These are phyloP conservation scores for Ceraclea dissimilis DNA, from an alignment of 2,888 invertebrate genomes.

Conservation along the genomic window DNA sequence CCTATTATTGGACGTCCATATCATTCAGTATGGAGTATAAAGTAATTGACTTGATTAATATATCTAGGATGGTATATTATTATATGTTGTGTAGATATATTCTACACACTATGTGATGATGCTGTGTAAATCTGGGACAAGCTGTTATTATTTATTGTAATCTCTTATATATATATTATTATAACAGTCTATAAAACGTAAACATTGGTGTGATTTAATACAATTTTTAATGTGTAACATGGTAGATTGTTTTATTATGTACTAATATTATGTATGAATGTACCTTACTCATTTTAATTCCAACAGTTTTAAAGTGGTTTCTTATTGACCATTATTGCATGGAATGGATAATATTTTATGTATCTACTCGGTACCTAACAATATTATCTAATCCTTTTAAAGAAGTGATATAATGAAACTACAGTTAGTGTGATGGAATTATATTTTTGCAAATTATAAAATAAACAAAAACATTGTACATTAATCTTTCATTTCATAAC, in stretches of 20 bases:
- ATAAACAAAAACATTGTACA: constrained; percentile 8
- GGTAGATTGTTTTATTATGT: constrained; percentile 8
- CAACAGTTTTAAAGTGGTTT: constrained; percentile 4
- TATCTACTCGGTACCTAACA: too few relatives aligned
- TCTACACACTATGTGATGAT: neutral
- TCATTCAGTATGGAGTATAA: neutral
- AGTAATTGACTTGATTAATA: neutral
- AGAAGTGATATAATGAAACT: neutral
- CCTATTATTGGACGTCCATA: neutral
- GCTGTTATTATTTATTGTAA: neutral
- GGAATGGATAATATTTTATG: neutral
- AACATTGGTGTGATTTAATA: constrained; percentile 7
- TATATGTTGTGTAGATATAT: neutral
- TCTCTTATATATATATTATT: neutral
- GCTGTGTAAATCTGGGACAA: constrained; percentile 7
- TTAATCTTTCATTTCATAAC: neutral
- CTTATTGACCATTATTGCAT: neutral
- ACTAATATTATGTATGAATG: constrained; percentile 7
- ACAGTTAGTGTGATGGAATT: constrained; percentile 4
- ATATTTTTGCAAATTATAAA: constrained; percentile 10
- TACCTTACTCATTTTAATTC: constrained; percentile 7
- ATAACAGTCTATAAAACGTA: neutral
- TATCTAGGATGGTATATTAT: too few relatives aligned
- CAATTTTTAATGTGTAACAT: constrained; percentile 5
- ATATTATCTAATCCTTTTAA: neutral